phyloP scores from a whole-genome alignment of 2,797 vertebrate species.

The Fistularia tabacaria region DNA sequence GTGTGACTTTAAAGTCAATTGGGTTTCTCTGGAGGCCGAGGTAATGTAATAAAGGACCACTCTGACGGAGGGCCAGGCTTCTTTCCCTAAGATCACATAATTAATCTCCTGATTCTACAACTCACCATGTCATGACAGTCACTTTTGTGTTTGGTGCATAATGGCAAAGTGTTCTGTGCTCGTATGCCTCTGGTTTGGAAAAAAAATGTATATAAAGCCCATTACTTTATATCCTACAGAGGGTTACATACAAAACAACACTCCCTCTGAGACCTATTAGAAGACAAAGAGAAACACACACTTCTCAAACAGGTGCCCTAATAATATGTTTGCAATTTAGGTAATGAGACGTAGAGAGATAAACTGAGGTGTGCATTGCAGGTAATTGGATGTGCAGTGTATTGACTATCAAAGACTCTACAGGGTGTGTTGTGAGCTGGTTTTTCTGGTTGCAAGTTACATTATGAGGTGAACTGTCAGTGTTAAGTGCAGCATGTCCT shows the following conservation, averaged over 20 bases:
- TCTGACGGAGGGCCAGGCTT: conserved; percentile 50
- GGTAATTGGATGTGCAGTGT: conserved; percentile 90
- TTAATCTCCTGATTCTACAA: conserved; percentile 71
- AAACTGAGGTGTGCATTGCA: conserved; percentile 95
- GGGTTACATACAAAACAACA: conserved; percentile 90
- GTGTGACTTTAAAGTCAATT: conserved; percentile 59
- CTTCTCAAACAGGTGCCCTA: conserved; percentile 76
- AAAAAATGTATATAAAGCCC: conserved; percentile 79
- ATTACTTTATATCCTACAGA: conserved; percentile 86
- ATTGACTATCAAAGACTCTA: conserved; percentile 69
- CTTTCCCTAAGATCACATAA: conserved; percentile 62
- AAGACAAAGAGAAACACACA: conserved; percentile 73
- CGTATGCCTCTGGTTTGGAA: conserved; percentile 75
- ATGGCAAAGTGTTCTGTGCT: conserved; percentile 53
- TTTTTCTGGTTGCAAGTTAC: conserved; percentile 30
- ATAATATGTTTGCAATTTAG: conserved; percentile 98
- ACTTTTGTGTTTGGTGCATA: conserved; percentile 70
- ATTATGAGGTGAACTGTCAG: conserved; percentile 43
- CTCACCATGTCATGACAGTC: conserved; percentile 69
- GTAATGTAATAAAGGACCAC: conserved; percentile 70
- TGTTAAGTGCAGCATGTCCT: conserved; percentile 47
- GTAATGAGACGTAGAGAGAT: conserved; percentile 97
- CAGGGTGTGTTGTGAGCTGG: conserved; percentile 41
- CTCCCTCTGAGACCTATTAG: conserved; percentile 93
- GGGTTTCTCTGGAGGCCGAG: conserved; percentile 58